These are phyloP conservation scores for Phortica variegata DNA, from an alignment of 1,140 invertebrate genomes.

Conservation along the genomic window DNA sequence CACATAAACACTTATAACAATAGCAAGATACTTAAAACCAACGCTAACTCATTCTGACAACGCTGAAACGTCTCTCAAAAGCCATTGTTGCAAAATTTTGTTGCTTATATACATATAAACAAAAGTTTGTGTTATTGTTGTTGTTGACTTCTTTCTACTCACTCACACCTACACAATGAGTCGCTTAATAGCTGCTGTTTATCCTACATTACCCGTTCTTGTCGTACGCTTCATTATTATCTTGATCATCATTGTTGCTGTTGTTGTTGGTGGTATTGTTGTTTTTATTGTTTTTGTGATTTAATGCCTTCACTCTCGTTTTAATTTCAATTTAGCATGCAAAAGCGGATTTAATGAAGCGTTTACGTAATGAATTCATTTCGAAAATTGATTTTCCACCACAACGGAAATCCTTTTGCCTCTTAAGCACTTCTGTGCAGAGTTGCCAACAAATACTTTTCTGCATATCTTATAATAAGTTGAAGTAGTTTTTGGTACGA, in stretches of 20 bases:
- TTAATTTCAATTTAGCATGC: conserved; percentile 4
- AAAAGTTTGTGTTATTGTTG: too few species aligned
- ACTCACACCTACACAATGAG: too few species aligned
- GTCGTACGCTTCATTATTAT: not conserved
- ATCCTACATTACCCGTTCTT: too few species aligned
- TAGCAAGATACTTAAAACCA: too few species aligned
- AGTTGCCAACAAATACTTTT: not conserved
- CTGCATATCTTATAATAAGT: conserved; percentile 7
- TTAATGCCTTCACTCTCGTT: not conserved
- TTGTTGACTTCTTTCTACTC: too few species aligned
- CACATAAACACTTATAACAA: not conserved
- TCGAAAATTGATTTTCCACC: not conserved
- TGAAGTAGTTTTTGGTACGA: conserved; percentile 14
- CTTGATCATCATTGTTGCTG: not conserved
- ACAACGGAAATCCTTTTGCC: not conserved
- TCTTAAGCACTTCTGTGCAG: too few species aligned
- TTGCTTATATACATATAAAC: too few species aligned
- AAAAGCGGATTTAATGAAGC: conserved; percentile 3
- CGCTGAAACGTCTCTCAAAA: too few species aligned
- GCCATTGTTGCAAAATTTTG: too few species aligned
- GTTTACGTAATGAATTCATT: conserved; percentile 1
- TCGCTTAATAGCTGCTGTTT: too few species aligned
- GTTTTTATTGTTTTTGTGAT: not conserved
- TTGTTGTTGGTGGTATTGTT: not conserved
- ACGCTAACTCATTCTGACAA: too few species aligned